Evolutionary conservation across 2,888 invertebrate genomes (phyloP).

Genomic region (Ramazzottius varieornatus): DNA sequence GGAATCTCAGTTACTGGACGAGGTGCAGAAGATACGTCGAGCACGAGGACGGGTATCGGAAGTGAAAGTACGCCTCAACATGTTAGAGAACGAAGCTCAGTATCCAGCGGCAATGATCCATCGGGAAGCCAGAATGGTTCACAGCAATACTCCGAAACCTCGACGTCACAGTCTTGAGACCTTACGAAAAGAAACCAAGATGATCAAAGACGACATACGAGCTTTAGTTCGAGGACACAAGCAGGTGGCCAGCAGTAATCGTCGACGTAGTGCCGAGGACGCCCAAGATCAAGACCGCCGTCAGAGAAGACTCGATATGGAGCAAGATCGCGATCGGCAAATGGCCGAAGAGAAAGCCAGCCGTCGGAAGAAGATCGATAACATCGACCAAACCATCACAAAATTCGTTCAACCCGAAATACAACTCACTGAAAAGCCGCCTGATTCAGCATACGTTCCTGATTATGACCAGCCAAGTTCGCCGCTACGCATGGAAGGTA

Average conservation of each 20-base stretch:
- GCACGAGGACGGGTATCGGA: not conserved
- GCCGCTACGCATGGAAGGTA: not conserved
- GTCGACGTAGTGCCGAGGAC: no score
- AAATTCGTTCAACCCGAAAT: not conserved
- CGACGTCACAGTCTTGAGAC: not conserved
- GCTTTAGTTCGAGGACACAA: no score
- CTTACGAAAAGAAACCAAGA: not conserved
- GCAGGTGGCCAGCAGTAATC: no score
- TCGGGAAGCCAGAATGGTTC: no score
- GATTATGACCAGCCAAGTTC: not conserved
- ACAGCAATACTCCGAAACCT: no score
- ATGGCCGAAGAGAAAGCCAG: not conserved
- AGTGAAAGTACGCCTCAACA: not conserved
- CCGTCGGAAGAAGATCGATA: not conserved
- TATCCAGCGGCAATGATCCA: not conserved
- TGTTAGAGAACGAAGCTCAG: not conserved
- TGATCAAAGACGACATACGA: not conserved
- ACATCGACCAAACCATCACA: not conserved
- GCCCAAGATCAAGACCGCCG: no score
- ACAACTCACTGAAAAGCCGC: no score
- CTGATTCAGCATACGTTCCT: not conserved
- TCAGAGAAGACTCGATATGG: no score
- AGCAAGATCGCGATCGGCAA: not conserved
- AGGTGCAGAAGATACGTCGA: not conserved
- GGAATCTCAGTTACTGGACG: no score